Base-by-base conservation (phyloP, 2,888 invertebrate genomes). In the Nasonovia ribisnigri region DNA sequence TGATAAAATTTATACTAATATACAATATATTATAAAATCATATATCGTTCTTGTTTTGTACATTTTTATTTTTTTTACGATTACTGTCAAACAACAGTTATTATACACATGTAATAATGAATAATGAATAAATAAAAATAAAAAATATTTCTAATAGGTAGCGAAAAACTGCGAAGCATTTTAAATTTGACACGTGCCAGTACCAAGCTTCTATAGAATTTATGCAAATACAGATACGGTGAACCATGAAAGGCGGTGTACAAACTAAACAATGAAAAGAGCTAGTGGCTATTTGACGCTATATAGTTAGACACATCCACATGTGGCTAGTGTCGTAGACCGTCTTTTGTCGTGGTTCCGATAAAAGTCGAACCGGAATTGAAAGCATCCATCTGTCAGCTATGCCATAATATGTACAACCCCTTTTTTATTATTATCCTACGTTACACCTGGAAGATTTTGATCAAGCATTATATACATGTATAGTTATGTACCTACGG, bases 321-420 rank as follows among this genome's bases (percentile, higher is more conserved):
- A 42, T 90, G 93, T 67, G 93, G 84, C 90, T 51, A 51, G 93
- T 90, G 67, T 90, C 60, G 86, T 89, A 89, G 20, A 36, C 84
- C 84, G 54, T 57, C 89, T 93, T 89, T 93, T 89, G 88, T 88
- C 88, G 54, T 92, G 36, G 88, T 92, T 88, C 48, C 54, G 92
- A 90, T 86, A 86, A 93, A 93, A 93, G 93, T 93, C 93, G 86
- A 93, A 93, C 93, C 87, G 90, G 93, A 93, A 93, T 93, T 93
- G 90, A 90, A 90, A 90, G 90, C 93, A 67, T 90, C 93, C 93
- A 93, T 93, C 93, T 93, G 93, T 90, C 86, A 16, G 86, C 42
- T 90, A 88, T 36, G 42, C 89, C 48, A 16, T 29, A 51, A 88
- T 86, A 43, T 16, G 67, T 60, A 60, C 90, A 90, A 86, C 93